Conservation (phyloP, 1,140 invertebrate genomes). For the Vollenhovia emeryi region DNA sequence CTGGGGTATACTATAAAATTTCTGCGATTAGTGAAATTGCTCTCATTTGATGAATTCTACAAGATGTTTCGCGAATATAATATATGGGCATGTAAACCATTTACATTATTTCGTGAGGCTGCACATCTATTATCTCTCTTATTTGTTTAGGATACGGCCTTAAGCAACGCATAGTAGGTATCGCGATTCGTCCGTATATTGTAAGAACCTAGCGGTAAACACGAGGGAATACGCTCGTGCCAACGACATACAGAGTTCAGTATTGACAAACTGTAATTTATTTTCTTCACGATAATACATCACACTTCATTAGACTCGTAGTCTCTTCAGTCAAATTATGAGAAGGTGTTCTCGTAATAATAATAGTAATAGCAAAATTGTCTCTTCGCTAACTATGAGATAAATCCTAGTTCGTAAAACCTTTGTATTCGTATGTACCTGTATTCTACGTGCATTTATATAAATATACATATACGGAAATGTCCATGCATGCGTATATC, state of each 20-base stretch:
- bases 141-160: conserved; percentile 62
- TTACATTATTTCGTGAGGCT: conserved; percentile 27
- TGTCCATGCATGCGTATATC: conserved; percentile 41
- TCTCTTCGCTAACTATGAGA: conserved; percentile 78
- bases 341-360: conserved; percentile 69
- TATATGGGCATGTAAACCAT: background rate
- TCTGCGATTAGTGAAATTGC: background rate
- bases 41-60: conserved; percentile 4
- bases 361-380: conserved; percentile 61
- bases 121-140: conserved; percentile 4
- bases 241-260: conserved; percentile 80
- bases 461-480: conserved; percentile 81
- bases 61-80: background rate
- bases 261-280: conserved; percentile 84
- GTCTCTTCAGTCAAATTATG: conserved; percentile 75
- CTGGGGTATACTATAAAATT: background rate
- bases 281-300: conserved; percentile 79
- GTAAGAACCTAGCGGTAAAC: conserved; percentile 63
- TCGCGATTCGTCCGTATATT: conserved; percentile 71
- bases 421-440: conserved; percentile 83
- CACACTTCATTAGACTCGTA: conserved; percentile 74
- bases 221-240: conserved; percentile 67
- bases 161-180: conserved; percentile 61
- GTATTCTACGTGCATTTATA: conserved; percentile 83
- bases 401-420: conserved; percentile 78